These are phyloP conservation scores for Pangasius macronema DNA, from an alignment of 2,797 vertebrate genomes.

Conservation along the genomic window DNA sequence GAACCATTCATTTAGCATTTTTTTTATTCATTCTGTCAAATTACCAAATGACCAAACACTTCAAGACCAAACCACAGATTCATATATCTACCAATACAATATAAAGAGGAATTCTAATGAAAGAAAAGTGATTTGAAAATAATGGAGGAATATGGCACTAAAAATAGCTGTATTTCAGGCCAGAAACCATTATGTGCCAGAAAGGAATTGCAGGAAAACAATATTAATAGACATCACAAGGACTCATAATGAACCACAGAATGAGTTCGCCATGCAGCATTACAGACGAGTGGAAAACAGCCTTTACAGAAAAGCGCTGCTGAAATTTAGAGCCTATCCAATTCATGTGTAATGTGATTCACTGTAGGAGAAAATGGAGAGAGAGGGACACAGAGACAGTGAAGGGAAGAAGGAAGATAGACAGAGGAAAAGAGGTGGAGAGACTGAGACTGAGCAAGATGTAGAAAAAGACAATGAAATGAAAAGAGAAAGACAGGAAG, in stretches of 20 bases:
- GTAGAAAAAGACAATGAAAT: conserved; percentile 13
- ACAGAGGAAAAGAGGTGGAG: conserved; percentile 9
- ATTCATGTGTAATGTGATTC: conserved; percentile 34
- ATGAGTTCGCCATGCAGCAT: conserved; percentile 45
- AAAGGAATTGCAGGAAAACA: conserved; percentile 29
- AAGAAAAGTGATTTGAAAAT: conserved; percentile 38
- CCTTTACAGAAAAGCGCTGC: conserved; percentile 15
- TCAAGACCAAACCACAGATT: conserved; percentile 28
- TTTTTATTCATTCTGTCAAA: neutral
- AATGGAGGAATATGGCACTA: conserved; percentile 27
- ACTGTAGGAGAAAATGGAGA: conserved; percentile 1
- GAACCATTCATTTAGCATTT: neutral
- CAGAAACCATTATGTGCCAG: conserved; percentile 41
- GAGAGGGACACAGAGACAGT: neutral
- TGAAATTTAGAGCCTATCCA: conserved; percentile 40
- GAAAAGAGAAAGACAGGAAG: neutral
- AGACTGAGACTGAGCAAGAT: conserved; percentile 26
- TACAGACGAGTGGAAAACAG: conserved; percentile 41
- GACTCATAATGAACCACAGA: conserved; percentile 56
- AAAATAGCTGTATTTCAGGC: conserved; percentile 38
- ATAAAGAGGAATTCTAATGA: conserved; percentile 14
- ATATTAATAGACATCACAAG: conserved; percentile 48
- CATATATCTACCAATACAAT: conserved; percentile 29
- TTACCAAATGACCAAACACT: neutral
- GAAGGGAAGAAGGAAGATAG: neutral